Evolutionary conservation across 2,797 vertebrate genomes (phyloP), one percentile per base, ranked within the genome.

Genomic region (Rhinichthys osculus): DNA sequence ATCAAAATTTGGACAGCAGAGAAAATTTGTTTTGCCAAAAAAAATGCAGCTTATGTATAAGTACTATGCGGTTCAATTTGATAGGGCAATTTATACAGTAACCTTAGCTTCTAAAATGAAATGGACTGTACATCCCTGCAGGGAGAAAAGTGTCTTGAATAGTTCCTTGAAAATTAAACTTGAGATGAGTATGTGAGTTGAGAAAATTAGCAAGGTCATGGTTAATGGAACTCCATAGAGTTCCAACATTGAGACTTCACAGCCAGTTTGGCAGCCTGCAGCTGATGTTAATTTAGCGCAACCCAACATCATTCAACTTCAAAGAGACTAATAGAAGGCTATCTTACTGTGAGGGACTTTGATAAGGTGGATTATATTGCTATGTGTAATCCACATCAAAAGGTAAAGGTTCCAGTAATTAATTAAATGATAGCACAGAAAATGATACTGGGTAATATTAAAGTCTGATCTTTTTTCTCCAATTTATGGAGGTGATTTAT

Each of bases 301-400:
- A 87, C 87, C 82, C 85, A 86, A 85, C 82, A 87, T 87, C 84
- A 89, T 85, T 81, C 84, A 87, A 90, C 91, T 91, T 92, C 90
- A 92, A 90, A 91, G 85, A 85, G 81, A 84, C 86, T 88, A 90
- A 90, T 86, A 82, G 88, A 88, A 85, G 87, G 87, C 83, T 91
- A 90, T 90, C 83, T 85, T 77, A 86, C 84, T 50, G 85, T 84
- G 87, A 78, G 79, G 87, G 83, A 78, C 81, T 89, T 87, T 88
- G 87, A 91, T 87, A 86, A 89, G 89, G 88, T 88, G 88, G 89
- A 83, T 83, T 87, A 88, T 89, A 38, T 80, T 40, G 40, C 86
- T 72, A 88, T 82, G 40, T 89, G 83, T 67, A 89, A 84, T 90
- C 79, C 89, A 90, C 87, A 90, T 90, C 89, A 89, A 86, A 91